Evolutionary conservation across 2,888 invertebrate species (phyloP).

Genomic region (Rutpela maculata): DNA sequence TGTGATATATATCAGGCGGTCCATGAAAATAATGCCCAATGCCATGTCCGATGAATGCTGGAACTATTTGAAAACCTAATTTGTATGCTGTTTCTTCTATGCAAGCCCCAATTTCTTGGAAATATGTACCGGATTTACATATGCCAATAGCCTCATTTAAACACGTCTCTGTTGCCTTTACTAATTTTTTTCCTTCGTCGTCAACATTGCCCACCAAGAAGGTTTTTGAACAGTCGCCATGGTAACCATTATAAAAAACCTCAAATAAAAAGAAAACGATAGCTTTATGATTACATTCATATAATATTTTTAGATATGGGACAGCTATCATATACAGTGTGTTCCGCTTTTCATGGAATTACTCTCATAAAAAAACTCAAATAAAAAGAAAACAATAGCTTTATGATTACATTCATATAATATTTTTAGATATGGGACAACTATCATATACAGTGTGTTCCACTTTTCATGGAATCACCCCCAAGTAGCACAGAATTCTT

Average conservation of each 20-base stretch:
- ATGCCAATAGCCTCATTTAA: conserved; percentile 79
- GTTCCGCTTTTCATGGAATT: no score
- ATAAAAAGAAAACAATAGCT: conserved; percentile 18
- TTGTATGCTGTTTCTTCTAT: conserved; percentile 81
- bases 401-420: no score
- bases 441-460: no score
- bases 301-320: no score
- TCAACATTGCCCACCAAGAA: conserved; percentile 91
- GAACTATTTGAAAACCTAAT: conserved; percentile 82
- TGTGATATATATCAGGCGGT: conserved; percentile 92
- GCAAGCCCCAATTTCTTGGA: conserved; percentile 79
- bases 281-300: no score
- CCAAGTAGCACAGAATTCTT: no score
- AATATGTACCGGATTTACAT: conserved; percentile 79
- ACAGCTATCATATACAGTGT: no score
- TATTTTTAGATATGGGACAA: no score
- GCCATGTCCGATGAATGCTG: conserved; percentile 93
- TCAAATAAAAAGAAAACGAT: conserved; percentile 65
- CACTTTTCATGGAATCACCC: no score
- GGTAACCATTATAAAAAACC: conserved; percentile 89
- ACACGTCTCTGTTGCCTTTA: conserved; percentile 83
- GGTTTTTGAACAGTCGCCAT: conserved; percentile 95
- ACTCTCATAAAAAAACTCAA: conserved; percentile 83
- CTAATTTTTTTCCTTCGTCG: conserved; percentile 81
- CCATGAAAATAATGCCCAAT: conserved; percentile 95